A percentile compares a stretch with the other conserved stretches of the same genome.
Conservation (phyloP, 2,888 invertebrate species). For the Poecilobothrus nobilitatus region DNA sequence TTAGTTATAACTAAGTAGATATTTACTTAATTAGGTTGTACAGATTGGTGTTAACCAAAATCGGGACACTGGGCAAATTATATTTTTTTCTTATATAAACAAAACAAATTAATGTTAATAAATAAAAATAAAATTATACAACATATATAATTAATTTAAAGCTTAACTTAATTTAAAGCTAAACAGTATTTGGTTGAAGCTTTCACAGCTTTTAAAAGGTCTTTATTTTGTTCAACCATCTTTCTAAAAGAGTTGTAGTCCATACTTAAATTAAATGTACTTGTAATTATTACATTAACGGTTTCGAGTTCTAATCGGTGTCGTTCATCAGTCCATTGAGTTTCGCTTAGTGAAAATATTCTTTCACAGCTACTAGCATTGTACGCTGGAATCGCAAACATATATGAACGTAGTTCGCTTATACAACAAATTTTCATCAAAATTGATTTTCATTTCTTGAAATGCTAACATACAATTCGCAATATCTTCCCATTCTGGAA, state of each 20-base stretch:
- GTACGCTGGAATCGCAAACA: background rate
- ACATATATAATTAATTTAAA: no score
- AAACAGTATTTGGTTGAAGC: background rate
- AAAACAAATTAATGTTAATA: no score
- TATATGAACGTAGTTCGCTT: background rate
- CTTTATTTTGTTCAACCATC: background rate
- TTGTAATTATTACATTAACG: background rate
- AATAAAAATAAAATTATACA: no score
- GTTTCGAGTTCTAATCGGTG: background rate
- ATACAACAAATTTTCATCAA: background rate
- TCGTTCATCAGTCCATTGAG: background rate
- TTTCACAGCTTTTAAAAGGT: background rate
- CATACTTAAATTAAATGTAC: conserved; percentile 7
- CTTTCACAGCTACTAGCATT: background rate
- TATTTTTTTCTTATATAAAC: no score
- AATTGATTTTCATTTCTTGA: background rate
- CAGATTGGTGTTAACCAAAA: no score
- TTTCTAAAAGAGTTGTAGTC: background rate
- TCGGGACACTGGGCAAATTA: no score
- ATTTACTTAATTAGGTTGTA: no score
- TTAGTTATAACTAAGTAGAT: no score
- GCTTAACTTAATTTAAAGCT: background rate
- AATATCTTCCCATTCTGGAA: background rate
- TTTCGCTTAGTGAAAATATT: background rate
- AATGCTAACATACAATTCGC: background rate